Evolutionary conservation across 1,140 invertebrate species (phyloP).

Genomic region (Latrodectus geometricus): DNA sequence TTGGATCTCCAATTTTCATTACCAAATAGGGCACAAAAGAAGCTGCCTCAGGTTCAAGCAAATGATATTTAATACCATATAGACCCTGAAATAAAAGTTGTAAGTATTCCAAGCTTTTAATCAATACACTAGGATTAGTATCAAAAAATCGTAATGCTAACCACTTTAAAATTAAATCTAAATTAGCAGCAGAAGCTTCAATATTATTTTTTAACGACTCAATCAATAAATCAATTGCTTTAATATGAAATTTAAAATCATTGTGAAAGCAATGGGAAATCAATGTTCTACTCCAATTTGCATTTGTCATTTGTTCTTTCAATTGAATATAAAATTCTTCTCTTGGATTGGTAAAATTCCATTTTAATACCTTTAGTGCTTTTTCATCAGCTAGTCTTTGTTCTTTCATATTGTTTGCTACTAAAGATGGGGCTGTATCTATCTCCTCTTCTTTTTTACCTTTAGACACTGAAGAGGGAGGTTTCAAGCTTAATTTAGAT

Average conservation of each 20-base stretch:
- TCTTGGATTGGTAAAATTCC: constrained; percentile 94
- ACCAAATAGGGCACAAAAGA: constrained; percentile 95
- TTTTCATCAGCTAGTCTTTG: constrained; percentile 92
- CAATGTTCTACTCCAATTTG: constrained; percentile 86
- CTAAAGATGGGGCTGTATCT: constrained; percentile 78
- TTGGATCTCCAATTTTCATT: constrained; percentile 94
- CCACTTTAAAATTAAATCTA: constrained; percentile 97
- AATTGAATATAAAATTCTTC: constrained; percentile 94
- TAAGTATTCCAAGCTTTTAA: constrained; percentile 94
- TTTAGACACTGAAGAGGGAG: constrained; percentile 67
- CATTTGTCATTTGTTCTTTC: constrained; percentile 89
- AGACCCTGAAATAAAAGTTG: constrained; percentile 84
- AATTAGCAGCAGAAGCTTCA: constrained; percentile 85
- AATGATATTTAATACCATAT: constrained; percentile 83
- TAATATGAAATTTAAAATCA: constrained; percentile 96
- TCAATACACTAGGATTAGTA: constrained; percentile 95
- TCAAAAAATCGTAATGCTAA: constrained; percentile 95
- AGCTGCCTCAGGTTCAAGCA: constrained; percentile 90
- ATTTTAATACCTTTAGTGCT: constrained; percentile 89
- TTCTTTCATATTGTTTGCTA: constrained; percentile 88
- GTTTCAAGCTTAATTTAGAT: constrained; percentile 62
- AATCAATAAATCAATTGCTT: constrained; percentile 90
- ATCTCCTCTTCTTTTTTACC: constrained; percentile 88
- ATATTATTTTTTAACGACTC: constrained; percentile 76
- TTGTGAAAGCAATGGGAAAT: constrained; percentile 92